Percentiles rank a stretch among this genome's conserved stretches.
Evolutionary conservation across 2,888 invertebrate species (phyloP).

Genomic region (Hyalella azteca): DNA sequence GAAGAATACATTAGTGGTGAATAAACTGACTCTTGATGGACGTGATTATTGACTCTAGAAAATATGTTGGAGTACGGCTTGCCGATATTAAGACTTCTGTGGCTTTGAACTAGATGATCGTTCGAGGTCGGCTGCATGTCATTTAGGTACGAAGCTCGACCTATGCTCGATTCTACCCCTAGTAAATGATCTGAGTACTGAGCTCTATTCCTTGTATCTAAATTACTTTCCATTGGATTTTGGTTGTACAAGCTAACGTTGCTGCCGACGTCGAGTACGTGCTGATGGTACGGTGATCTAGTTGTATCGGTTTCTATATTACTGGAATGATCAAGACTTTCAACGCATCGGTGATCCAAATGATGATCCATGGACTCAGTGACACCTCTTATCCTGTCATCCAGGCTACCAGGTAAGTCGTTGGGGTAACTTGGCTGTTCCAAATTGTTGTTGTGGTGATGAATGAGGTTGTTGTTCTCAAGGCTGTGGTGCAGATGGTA

Average conservation of each 20-base stretch:
- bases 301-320: neutral
- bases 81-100: neutral
- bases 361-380: neutral
- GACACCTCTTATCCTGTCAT: neutral
- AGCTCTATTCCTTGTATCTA: neutral
- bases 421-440: neutral
- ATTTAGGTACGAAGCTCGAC: neutral
- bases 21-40: neutral
- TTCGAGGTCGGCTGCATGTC: neutral
- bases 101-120: neutral
- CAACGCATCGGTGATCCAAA: too few species aligned
- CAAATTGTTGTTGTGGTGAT: neutral
- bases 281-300: constrained; percentile 3
- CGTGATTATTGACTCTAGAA: neutral
- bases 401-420: too few species aligned
- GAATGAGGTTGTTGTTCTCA: neutral
- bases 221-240: neutral
- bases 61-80: neutral
- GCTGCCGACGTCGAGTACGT: neutral
- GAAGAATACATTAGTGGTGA: neutral
- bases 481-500: neutral
- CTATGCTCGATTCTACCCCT: neutral
- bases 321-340: neutral
- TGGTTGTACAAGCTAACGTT: neutral
- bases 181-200: neutral